These are phyloP conservation scores for Cyclura pinguis DNA, from an alignment of 2,797 vertebrate species.

Conservation along the genomic window DNA sequence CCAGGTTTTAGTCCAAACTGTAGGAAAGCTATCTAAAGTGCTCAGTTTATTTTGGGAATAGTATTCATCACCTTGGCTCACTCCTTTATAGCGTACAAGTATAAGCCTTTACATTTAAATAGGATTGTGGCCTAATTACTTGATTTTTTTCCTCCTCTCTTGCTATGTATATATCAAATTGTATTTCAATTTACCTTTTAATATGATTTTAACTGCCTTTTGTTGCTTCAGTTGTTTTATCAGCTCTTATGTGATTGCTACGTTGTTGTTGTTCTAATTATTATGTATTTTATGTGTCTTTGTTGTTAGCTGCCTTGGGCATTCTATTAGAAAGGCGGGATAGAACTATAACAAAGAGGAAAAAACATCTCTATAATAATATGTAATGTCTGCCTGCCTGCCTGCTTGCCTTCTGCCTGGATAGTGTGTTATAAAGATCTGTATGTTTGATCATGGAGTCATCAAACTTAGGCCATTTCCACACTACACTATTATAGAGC, in stretches of 20 bases:
- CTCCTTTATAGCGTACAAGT: too few relatives aligned
- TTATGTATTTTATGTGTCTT: neutral
- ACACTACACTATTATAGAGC: too few relatives aligned
- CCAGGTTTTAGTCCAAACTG: too few relatives aligned
- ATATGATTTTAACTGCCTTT: neutral
- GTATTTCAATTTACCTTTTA: neutral
- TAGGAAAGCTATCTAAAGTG: too few relatives aligned
- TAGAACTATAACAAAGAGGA: neutral
- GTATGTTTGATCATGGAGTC: too few relatives aligned
- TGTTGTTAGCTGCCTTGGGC: neutral
- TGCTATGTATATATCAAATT: neutral
- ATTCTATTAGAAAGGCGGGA: neutral
- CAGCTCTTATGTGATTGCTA: neutral
- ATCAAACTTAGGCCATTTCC: too few relatives aligned
- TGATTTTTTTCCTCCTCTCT: neutral
- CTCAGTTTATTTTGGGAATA: too few relatives aligned
- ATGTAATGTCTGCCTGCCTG: too few relatives aligned
- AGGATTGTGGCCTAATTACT: neutral
- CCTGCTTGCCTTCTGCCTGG: too few relatives aligned
- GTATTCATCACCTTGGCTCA: too few relatives aligned
- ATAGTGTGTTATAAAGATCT: too few relatives aligned
- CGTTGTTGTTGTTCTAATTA: neutral
- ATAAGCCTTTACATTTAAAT: neutral
- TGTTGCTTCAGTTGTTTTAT: neutral
- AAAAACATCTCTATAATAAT: neutral